Percentiles rank a stretch among this genome's conserved stretches.
Conservation (phyloP, 2,797 vertebrate genomes). For the Muscicapa striata region DNA sequence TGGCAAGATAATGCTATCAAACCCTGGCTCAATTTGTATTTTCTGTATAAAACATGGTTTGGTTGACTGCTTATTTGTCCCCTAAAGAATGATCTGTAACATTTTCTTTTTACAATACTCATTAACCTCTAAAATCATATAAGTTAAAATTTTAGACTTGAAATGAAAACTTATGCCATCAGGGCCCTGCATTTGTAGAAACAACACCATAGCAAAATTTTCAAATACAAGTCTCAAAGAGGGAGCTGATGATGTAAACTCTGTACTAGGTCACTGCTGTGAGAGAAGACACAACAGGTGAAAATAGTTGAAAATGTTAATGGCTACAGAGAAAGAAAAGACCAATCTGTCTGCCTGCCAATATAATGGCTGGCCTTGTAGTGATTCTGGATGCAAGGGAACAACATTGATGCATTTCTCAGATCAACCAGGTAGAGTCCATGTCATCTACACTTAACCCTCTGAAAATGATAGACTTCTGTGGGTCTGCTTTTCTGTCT, state of each 20-base stretch:
- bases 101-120: neutral
- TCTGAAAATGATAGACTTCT: neutral
- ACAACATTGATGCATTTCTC: neutral
- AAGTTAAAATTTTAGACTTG: neutral
- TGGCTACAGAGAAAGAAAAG: neutral
- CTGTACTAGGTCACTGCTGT: neutral
- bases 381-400: neutral
- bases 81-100: neutral
- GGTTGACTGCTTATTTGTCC: neutral
- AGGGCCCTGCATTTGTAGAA: neutral
- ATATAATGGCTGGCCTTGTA: neutral
- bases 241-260: neutral
- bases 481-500: neutral
- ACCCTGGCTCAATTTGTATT: neutral
- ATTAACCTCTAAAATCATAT: fast-evolving
- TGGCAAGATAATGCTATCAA: neutral
- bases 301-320: neutral
- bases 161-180: neutral
- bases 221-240: neutral
- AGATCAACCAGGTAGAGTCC: neutral
- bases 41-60: neutral
- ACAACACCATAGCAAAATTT: neutral
- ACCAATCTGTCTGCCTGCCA: neutral
- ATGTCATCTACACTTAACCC: neutral
- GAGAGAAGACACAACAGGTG: neutral